phyloP scores from a whole-genome alignment of 2,797 vertebrate species.

The Cynopterus sphinx region DNA sequence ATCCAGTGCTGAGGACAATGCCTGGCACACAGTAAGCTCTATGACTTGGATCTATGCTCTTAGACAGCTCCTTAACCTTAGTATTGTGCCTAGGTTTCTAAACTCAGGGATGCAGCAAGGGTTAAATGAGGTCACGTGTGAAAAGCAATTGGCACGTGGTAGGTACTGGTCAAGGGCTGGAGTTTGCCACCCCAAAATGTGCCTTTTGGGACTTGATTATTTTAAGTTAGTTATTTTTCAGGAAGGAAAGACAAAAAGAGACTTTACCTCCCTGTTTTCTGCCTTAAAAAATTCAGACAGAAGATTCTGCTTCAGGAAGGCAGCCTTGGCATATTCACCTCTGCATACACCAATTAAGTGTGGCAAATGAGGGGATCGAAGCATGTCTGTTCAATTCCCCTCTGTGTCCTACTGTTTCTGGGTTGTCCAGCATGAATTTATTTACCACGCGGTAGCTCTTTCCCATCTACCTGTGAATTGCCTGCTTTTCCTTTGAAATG shows the following conservation, averaged over 20 bases:
- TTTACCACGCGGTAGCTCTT: not conserved
- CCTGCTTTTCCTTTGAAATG: not conserved
- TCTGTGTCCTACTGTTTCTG: not conserved
- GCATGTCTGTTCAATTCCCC: not conserved
- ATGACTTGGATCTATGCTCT: not conserved
- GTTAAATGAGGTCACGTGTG: not conserved
- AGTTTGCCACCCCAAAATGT: not conserved
- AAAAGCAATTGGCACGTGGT: rapidly evolving
- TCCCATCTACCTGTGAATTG: not conserved
- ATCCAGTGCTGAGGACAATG: not conserved
- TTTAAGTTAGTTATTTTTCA: not conserved
- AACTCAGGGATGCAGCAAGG: not conserved
- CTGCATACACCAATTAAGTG: too few species aligned
- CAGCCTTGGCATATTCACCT: not conserved
- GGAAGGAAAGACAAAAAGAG: not conserved
- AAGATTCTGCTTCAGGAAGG: not conserved
- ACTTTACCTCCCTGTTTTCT: not conserved
- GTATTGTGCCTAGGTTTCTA: not conserved
- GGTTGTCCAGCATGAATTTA: too few species aligned
- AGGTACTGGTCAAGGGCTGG: not conserved
- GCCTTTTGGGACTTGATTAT: not conserved
- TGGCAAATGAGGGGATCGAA: not conserved
- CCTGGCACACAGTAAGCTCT: not conserved
- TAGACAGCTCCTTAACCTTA: not conserved
- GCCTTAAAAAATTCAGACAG: not conserved